phyloP scores from a whole-genome alignment of 2,888 invertebrate genomes.

The Lasioglossum calceatum region DNA sequence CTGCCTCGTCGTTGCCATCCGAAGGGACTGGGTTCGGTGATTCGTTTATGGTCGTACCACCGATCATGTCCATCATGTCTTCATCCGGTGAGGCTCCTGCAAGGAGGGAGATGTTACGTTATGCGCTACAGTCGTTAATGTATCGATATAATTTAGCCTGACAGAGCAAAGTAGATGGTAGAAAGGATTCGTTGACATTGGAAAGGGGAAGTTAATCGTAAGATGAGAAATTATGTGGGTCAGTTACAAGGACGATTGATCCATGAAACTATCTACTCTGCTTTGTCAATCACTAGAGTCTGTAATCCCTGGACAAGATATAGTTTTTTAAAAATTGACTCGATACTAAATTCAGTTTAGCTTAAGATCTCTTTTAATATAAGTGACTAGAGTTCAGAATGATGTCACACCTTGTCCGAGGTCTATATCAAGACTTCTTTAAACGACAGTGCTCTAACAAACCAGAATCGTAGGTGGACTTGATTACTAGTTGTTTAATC shows the following conservation, averaged over 20 bases:
- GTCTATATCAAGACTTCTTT: slow-evolving; percentile 22
- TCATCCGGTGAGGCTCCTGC: slow-evolving; percentile 82
- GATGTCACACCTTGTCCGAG: neutral
- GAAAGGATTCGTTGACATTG: neutral
- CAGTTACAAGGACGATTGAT: neutral
- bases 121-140: slow-evolving; percentile 47
- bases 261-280: neutral
- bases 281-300: neutral
- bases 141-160: neutral
- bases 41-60: slow-evolving; percentile 84
- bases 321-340: neutral
- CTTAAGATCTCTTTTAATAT: neutral
- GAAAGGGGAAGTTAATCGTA: neutral
- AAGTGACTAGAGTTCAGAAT: neutral
- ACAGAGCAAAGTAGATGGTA: neutral
- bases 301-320: neutral
- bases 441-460: slow-evolving; percentile 41
- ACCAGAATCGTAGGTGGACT: slow-evolving; percentile 28
- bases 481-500: slow-evolving; percentile 59
- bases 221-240: neutral
- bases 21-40: slow-evolving; percentile 85
- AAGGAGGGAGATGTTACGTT: slow-evolving; percentile 64
- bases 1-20: slow-evolving; percentile 94
- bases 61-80: slow-evolving; percentile 87
- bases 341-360: neutral